phyloP scores from a whole-genome alignment of 2,113 vertebrate species.

The Cyprinodon tularosa region DNA sequence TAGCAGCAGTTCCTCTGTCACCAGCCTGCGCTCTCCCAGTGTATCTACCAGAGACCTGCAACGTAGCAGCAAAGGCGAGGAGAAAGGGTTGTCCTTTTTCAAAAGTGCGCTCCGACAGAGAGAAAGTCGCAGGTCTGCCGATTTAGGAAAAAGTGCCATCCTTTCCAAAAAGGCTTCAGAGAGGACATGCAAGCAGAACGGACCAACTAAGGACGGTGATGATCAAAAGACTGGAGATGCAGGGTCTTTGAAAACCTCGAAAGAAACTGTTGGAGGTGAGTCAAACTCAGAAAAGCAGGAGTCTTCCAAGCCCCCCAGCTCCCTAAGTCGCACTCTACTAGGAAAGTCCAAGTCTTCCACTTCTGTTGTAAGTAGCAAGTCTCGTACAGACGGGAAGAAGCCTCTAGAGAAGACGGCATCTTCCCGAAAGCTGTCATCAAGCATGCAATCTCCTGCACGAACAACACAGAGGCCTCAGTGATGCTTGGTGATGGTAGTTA shows the following conservation, averaged over 20 bases:
- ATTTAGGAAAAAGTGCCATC: constrained; percentile 90
- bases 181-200: constrained; percentile 79
- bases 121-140: constrained; percentile 91
- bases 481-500: constrained; percentile 74
- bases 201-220: constrained; percentile 74
- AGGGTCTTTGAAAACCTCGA: constrained; percentile 67
- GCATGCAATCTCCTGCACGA: constrained; percentile 90
- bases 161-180: constrained; percentile 86
- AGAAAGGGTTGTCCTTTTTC: constrained; percentile 96
- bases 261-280: constrained; percentile 64
- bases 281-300: constrained; percentile 74
- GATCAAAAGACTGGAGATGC: constrained; percentile 51
- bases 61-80: constrained; percentile 91
- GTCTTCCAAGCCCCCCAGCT: constrained; percentile 80
- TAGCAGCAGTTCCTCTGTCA: constrained; percentile 90
- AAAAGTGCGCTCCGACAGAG: constrained; percentile 94
- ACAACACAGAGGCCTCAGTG: constrained; percentile 90
- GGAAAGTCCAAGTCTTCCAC: constrained; percentile 93
- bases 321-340: constrained; percentile 87
- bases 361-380: constrained; percentile 79
- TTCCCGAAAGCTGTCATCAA: constrained; percentile 87
- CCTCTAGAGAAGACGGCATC: constrained; percentile 82
- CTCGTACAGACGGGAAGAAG: constrained; percentile 84
- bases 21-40: constrained; percentile 89
- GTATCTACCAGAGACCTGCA: constrained; percentile 79